These are phyloP conservation scores for Drosophila suzukii DNA, from an alignment of 1,140 invertebrate genomes.

Conservation along the genomic window DNA sequence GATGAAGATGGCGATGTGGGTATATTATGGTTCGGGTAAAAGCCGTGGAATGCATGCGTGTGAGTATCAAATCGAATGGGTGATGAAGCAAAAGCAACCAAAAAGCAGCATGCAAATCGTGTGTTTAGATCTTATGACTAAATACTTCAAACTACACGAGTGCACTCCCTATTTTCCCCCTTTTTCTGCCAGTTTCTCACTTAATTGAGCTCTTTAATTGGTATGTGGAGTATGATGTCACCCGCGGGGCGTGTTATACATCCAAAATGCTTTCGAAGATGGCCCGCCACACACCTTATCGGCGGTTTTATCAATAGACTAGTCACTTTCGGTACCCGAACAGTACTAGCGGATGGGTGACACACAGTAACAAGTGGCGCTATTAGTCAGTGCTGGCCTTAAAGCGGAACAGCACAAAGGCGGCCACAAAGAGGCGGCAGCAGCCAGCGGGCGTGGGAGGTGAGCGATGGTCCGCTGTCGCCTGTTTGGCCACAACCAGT, in stretches of 20 bases:
- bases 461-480: conserved; percentile 14
- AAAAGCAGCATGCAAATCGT: conserved; percentile 33
- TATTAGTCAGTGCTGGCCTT: conserved; percentile 52
- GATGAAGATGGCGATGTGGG: conserved; percentile 8
- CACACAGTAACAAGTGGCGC: conserved; percentile 73
- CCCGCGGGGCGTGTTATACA: conserved; percentile 40
- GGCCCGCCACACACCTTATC: conserved; percentile 45
- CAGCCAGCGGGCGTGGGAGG: conserved; percentile 41
- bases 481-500: conserved; percentile 24
- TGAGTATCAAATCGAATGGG: background rate
- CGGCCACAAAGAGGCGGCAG: conserved; percentile 22
- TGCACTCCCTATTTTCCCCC: conserved; percentile 2
- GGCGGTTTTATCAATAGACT: conserved; percentile 57
- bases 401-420: conserved; percentile 12
- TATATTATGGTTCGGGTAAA: conserved; percentile 10
- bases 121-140: conserved; percentile 29
- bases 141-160: background rate
- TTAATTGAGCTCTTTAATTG: conserved; percentile 66
- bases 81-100: conserved; percentile 19
- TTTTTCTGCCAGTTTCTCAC: background rate
- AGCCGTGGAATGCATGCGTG: conserved; percentile 16
- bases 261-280: conserved; percentile 28
- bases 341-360: conserved; percentile 39
- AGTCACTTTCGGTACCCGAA: conserved; percentile 11
- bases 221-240: conserved; percentile 63